Conservation (phyloP, 1,140 invertebrate genomes). For the Drosophila setifemur region DNA sequence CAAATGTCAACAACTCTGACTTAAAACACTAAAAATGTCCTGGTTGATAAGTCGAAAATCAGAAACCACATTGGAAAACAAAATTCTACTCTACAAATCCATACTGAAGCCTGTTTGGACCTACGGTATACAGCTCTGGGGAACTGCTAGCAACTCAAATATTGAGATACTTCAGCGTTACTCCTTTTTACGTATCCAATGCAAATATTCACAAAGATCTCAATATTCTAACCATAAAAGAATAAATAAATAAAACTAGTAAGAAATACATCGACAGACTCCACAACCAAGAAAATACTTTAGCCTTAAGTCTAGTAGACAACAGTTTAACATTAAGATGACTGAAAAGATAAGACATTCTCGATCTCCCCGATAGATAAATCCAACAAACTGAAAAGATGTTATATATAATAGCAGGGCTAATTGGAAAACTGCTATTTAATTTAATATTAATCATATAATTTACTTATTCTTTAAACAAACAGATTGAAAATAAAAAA, state of each 20-base stretch:
- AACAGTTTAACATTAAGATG: not conserved
- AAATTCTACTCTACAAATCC: conserved; percentile 37
- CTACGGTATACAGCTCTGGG: conserved; percentile 38
- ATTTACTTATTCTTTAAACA: too few relatives aligned
- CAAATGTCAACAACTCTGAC: conserved; percentile 19
- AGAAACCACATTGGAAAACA: conserved; percentile 21
- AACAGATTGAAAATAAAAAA: too few relatives aligned
- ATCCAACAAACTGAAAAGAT: not conserved
- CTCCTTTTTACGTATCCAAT: too few relatives aligned
- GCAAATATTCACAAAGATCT: not conserved
- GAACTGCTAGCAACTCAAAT: conserved; percentile 41
- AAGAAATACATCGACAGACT: conserved; percentile 1
- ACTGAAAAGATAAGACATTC: not conserved
- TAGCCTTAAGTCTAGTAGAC: too few relatives aligned
- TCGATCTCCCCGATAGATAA: conserved; percentile 4
- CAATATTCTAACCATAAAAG: not conserved
- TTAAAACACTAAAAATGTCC: conserved; percentile 27
- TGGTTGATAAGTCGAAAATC: conserved; percentile 23
- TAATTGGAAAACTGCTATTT: too few relatives aligned
- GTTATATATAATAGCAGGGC: too few relatives aligned
- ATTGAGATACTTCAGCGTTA: conserved; percentile 13
- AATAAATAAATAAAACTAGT: not conserved
- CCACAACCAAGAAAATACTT: not conserved
- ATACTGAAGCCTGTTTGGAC: conserved; percentile 42
- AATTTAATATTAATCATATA: too few relatives aligned